Evolutionary conservation across 2,113 vertebrate genomes (phyloP).

Genomic region (Nannobrachium achirus): DNA sequence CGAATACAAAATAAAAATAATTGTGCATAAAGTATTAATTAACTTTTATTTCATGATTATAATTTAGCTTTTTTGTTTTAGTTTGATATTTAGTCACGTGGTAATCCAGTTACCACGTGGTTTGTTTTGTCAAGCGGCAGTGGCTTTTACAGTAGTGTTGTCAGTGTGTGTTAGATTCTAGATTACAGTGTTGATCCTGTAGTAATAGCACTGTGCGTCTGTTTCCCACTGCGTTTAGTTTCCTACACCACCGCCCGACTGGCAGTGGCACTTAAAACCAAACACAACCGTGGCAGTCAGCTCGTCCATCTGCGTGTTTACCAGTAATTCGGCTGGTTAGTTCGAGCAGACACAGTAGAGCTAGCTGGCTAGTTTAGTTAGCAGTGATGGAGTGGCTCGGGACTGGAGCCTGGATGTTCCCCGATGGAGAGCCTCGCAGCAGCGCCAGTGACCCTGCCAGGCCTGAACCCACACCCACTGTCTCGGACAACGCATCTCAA

Average conservation of each 20-base stretch:
- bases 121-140: no score
- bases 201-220: neutral
- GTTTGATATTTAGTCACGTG: no score
- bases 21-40: no score
- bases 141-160: no score
- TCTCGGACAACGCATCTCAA: neutral
- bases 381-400: slow-evolving; percentile 76
- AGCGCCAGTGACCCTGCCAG: neutral
- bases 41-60: no score
- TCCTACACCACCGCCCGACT: neutral
- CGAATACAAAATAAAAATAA: no score
- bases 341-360: neutral
- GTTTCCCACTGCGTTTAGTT: neutral
- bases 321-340: slow-evolving; percentile 22
- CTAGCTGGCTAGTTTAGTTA: slow-evolving; percentile 1
- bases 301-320: neutral
- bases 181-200: neutral
- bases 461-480: slow-evolving; percentile 4
- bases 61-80: no score
- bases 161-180: no score
- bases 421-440: slow-evolving; percentile 37
- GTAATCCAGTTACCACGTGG: no score
- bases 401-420: slow-evolving; percentile 31
- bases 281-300: neutral
- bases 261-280: neutral